These are phyloP conservation scores for Scomberomorus guttatus DNA, from an alignment of 2,797 vertebrate species.

Conservation along the genomic window DNA sequence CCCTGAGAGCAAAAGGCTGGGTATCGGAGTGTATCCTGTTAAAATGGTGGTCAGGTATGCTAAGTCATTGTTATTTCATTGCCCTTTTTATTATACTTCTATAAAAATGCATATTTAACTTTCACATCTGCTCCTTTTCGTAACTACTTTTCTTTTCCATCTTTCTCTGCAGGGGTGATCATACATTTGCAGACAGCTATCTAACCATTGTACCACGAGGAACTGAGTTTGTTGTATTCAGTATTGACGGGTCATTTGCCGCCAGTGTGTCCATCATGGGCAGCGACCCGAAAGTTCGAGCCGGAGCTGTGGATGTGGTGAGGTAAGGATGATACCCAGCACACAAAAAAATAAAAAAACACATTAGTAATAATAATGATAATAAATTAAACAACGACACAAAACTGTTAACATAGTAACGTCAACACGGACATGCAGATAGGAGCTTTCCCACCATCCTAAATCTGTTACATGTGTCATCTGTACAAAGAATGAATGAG, in stretches of 20 bases:
- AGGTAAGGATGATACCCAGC: constrained; percentile 82
- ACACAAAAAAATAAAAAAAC: too few species aligned
- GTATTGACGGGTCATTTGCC: constrained; percentile 97
- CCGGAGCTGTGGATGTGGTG: constrained; percentile 96
- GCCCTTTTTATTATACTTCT: not conserved
- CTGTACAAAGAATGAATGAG: too few species aligned
- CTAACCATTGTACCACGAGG: constrained; percentile 92
- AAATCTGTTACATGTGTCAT: too few species aligned
- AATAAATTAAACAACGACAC: too few species aligned
- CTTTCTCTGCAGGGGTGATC: constrained; percentile 89
- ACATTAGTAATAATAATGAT: too few species aligned
- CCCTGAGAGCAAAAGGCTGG: constrained; percentile 89
- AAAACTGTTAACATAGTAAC: too few species aligned
- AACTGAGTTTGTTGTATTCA: constrained; percentile 98
- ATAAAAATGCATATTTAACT: not conserved
- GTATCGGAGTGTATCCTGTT: constrained; percentile 95
- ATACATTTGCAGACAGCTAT: constrained; percentile 96
- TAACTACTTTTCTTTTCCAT: not conserved
- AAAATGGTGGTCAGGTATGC: constrained; percentile 97
- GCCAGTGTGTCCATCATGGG: constrained; percentile 99
- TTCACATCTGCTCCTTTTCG: not conserved
- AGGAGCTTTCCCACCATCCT: too few species aligned
- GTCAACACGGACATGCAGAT: too few species aligned
- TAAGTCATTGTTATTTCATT: accelerated
- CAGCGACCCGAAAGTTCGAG: constrained; percentile 97